Evolutionary conservation across 1,140 invertebrate species (phyloP).

Genomic region (Drosophila ficusphila): DNA sequence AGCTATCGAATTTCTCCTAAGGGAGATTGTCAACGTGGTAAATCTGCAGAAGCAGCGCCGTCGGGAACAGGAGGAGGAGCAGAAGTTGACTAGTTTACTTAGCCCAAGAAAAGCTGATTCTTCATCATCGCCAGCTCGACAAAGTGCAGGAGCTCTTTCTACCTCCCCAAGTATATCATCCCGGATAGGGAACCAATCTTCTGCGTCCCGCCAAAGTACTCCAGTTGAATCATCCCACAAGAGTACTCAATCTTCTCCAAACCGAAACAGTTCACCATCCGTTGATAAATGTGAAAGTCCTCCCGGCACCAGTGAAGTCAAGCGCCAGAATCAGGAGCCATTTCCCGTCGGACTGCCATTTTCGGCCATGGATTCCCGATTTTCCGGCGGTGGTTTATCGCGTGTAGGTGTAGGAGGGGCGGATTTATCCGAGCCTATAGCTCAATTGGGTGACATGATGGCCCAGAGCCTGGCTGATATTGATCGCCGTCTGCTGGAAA

Average conservation of each 20-base stretch:
- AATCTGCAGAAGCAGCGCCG: slow-evolving; percentile 59
- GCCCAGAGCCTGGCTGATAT: slow-evolving; percentile 64
- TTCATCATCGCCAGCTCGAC: neutral
- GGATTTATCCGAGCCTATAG: neutral
- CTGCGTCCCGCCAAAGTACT: neutral
- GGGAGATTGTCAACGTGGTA: slow-evolving; percentile 69
- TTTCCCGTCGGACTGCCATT: slow-evolving; percentile 29
- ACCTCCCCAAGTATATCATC: too few relatives aligned
- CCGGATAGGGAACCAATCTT: too few relatives aligned
- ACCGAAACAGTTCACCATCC: too few relatives aligned
- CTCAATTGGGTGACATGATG: slow-evolving; percentile 28
- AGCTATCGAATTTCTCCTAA: slow-evolving; percentile 63
- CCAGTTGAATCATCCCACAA: neutral
- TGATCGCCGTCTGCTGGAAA: slow-evolving; percentile 70
- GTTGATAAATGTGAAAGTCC: neutral
- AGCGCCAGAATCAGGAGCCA: slow-evolving; percentile 1
- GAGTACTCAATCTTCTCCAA: neutral
- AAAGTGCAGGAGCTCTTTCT: neutral
- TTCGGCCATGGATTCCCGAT: slow-evolving; percentile 26
- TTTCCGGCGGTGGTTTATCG: slow-evolving; percentile 13
- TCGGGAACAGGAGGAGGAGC: slow-evolving; percentile 28
- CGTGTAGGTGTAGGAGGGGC: neutral
- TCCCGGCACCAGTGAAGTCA: neutral
- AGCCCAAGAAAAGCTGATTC: slow-evolving; percentile 7
- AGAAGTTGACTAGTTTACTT: slow-evolving; percentile 18